Conservation (phyloP, 2,888 invertebrate species). For the Phlogophora meticulosa region DNA sequence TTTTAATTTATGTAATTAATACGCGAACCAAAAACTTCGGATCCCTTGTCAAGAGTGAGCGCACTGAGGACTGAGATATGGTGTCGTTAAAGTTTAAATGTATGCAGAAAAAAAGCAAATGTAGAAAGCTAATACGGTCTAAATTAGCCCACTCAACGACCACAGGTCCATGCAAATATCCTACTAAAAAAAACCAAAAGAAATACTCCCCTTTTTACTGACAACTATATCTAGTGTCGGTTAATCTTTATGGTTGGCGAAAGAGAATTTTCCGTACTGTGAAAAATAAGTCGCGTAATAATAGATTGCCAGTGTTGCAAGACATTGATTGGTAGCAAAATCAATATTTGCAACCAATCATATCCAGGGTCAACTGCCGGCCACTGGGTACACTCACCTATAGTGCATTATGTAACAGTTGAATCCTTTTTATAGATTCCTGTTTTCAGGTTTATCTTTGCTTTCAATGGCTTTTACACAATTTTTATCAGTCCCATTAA, state of each 20-base stretch:
- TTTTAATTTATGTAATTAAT: too few relatives aligned
- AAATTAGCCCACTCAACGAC: too few relatives aligned
- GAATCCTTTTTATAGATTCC: constrained; percentile 9
- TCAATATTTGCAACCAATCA: neutral
- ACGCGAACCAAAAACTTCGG: too few relatives aligned
- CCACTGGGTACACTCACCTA: too few relatives aligned
- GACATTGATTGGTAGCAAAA: neutral
- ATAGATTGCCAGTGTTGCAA: neutral
- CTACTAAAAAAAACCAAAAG: neutral
- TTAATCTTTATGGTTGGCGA: neutral
- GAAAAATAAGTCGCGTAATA: neutral
- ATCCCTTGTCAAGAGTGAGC: too few relatives aligned
- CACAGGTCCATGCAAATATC: too few relatives aligned
- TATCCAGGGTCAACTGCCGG: too few relatives aligned
- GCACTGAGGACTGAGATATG: too few relatives aligned
- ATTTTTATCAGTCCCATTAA: constrained; percentile 40
- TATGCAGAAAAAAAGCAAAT: too few relatives aligned
- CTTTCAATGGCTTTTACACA: constrained; percentile 18
- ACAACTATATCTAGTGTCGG: neutral
- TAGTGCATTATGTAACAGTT: neutral
- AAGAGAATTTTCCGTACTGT: neutral
- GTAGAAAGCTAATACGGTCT: too few relatives aligned
- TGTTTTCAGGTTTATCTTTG: constrained; percentile 24
- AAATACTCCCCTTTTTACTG: too few relatives aligned
- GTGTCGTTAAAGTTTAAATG: too few relatives aligned